These are phyloP conservation scores for Leptinotarsa lineolata DNA, from an alignment of 1,140 invertebrate genomes.

Conservation along the genomic window DNA sequence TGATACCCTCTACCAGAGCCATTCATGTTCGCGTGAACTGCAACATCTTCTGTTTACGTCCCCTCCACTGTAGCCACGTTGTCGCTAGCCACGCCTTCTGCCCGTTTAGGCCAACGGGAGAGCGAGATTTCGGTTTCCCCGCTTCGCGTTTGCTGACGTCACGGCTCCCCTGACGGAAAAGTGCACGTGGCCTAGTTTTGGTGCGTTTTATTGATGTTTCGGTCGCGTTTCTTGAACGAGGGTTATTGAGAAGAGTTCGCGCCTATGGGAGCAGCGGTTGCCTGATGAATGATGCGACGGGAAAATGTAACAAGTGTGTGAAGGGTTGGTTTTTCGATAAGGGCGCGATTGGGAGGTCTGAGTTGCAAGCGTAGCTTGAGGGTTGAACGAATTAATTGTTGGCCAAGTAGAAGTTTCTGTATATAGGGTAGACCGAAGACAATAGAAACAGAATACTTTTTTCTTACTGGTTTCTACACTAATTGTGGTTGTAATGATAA, in stretches of 20 bases:
- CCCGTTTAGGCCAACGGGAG: conserved; percentile 19
- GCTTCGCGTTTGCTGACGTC: conserved; percentile 35
- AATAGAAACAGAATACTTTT: no score
- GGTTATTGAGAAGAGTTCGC: background rate
- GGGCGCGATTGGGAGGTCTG: no score
- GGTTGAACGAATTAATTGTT: no score
- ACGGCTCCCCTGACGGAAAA: conserved; percentile 29
- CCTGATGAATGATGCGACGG: background rate
- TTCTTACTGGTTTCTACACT: no score
- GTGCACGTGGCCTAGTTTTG: conserved; percentile 18
- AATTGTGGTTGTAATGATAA: no score
- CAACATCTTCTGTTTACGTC: conserved; percentile 38
- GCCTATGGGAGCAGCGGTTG: background rate
- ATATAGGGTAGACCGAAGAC: no score
- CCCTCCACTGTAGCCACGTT: conserved; percentile 19
- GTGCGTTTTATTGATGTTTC: conserved; percentile 40
- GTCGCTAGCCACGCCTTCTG: conserved; percentile 20
- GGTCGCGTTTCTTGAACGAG: conserved; percentile 6
- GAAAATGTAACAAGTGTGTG: no score
- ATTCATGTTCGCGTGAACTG: conserved; percentile 46
- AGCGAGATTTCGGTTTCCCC: conserved; percentile 29
- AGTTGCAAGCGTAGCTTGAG: no score
- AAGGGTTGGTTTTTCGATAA: no score
- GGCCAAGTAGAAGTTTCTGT: no score
- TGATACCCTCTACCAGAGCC: conserved; percentile 46